A percentile compares a stretch with the other conserved stretches of the same genome.
Evolutionary conservation across 2,797 vertebrate genomes (phyloP).

Genomic region (Halcyon smyrnensis): DNA sequence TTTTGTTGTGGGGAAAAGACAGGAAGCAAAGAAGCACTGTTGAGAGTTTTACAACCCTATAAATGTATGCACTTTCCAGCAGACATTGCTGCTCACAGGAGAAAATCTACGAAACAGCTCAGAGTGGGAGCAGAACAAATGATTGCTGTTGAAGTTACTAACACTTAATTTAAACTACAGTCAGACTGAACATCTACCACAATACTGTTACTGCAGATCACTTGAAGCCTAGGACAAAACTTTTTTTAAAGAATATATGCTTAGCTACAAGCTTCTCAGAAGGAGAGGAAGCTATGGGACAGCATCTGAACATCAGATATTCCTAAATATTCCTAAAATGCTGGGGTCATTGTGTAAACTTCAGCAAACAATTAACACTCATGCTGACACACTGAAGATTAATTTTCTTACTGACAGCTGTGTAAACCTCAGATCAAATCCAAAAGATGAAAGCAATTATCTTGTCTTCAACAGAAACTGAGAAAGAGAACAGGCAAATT

Average conservation of each 20-base stretch:
- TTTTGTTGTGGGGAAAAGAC: not conserved
- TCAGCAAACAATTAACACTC: not conserved
- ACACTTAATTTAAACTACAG: not conserved
- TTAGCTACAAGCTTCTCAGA: not conserved
- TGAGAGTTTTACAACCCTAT: not conserved
- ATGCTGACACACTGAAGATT: not conserved
- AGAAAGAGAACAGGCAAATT: not conserved
- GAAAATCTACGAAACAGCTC: not conserved
- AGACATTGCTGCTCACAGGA: not conserved
- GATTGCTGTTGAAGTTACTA: not conserved
- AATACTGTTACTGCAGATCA: not conserved
- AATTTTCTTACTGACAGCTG: not conserved
- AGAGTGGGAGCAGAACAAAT: not conserved
- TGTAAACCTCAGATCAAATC: not conserved
- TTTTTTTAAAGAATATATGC: not conserved
- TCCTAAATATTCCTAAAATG: not conserved
- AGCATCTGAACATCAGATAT: not conserved
- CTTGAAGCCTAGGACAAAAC: not conserved
- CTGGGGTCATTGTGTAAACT: not conserved
- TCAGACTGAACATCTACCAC: not conserved
- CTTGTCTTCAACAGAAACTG: not conserved
- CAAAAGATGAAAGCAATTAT: conserved; percentile 12
- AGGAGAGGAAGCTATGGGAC: not conserved
- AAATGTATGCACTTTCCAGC: not conserved
- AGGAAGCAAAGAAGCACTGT: not conserved